A percentile compares a stretch with the other conserved stretches of the same genome.
These are phyloP conservation scores for Oscheius myriophilus DNA, from an alignment of 2,888 invertebrate species.

Conservation along the genomic window DNA sequence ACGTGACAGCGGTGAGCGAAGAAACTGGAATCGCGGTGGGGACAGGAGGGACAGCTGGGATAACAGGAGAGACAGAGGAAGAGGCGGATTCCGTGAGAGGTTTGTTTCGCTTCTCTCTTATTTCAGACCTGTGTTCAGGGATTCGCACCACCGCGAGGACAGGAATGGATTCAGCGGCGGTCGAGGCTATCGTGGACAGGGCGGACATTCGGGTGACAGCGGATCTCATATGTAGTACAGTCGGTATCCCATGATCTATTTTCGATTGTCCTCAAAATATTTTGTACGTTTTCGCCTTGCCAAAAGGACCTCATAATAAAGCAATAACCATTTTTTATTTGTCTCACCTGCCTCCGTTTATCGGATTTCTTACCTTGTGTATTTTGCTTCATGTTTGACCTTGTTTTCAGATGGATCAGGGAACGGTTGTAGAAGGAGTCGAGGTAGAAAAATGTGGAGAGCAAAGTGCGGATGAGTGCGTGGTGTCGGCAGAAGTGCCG, in stretches of 20 bases:
- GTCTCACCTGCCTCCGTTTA: background rate
- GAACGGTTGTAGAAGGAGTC: conserved; percentile 40
- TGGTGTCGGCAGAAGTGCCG: background rate
- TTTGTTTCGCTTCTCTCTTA: background rate
- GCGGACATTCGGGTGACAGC: conserved; percentile 1
- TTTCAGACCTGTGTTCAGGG: background rate
- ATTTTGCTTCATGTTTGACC: background rate
- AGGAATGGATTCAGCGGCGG: background rate
- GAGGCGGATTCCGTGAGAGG: background rate
- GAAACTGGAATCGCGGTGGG: background rate
- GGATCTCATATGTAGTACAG: background rate
- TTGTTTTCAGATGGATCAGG: conserved; percentile 27
- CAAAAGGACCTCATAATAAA: too few species aligned
- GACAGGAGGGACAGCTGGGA: background rate
- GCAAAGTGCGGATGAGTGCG: conserved; percentile 34
- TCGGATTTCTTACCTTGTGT: background rate
- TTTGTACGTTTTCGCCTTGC: conserved; percentile 12
- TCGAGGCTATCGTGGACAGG: background rate
- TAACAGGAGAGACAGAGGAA: background rate
- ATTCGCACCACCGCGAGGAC: background rate
- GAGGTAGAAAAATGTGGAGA: conserved; percentile 45
- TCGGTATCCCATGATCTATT: background rate
- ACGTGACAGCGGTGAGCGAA: background rate
- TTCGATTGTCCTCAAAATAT: background rate
- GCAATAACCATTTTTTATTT: too few species aligned